phyloP scores from a whole-genome alignment of 2,113 vertebrate genomes.

The rat (Rattus norvegicus) region DNA sequence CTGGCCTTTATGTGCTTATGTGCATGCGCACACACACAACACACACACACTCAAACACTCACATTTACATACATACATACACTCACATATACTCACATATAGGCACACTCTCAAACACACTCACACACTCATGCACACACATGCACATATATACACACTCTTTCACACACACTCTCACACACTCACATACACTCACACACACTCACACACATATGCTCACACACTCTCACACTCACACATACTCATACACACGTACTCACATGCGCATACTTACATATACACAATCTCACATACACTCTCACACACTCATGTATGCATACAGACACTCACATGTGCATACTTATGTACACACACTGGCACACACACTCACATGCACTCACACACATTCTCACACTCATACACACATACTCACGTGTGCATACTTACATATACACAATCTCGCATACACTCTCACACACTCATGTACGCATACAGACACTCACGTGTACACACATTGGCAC shows the following conservation, averaged over 20 bases:
- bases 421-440: too few species aligned
- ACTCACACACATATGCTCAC: background rate
- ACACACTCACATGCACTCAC: background rate
- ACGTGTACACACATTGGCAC: background rate
- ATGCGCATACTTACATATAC: too few species aligned
- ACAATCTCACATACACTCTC: too few species aligned
- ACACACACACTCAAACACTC: background rate
- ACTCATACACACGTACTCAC: background rate
- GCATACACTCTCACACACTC: too few species aligned
- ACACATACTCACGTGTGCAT: background rate
- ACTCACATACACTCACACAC: background rate
- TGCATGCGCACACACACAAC: background rate
- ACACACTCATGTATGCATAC: too few species aligned
- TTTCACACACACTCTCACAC: background rate
- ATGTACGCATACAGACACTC: too few species aligned
- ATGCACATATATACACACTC: background rate
- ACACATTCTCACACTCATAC: background rate
- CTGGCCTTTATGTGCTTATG: background rate
- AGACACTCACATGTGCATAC: background rate
- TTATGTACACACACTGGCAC: background rate
- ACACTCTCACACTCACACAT: background rate
- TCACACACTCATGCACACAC: background rate
- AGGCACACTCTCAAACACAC: background rate
- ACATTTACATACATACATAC: background rate
- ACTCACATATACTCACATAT: background rate